These are phyloP conservation scores for Pygmarrhopalites habei DNA, from an alignment of 1,140 invertebrate genomes.

Conservation along the genomic window DNA sequence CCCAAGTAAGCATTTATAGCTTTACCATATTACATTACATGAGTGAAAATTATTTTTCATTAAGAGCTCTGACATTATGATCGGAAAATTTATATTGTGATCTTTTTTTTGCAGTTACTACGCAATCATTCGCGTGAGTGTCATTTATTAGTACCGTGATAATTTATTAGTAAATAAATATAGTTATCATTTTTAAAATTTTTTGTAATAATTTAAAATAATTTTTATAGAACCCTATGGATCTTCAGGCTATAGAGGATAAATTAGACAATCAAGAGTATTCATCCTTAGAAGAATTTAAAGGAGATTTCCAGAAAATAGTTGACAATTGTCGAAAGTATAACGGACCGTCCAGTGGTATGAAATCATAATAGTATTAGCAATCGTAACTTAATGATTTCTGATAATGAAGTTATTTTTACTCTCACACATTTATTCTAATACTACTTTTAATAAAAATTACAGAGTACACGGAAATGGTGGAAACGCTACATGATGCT, in stretches of 20 bases:
- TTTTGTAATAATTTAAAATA: too few species aligned
- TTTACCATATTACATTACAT: too few species aligned
- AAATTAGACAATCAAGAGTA: constrained; percentile 73
- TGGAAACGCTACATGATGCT: constrained; percentile 66
- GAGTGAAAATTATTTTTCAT: too few species aligned
- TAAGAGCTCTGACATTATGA: too few species aligned
- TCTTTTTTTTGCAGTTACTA: too few species aligned
- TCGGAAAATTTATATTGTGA: too few species aligned
- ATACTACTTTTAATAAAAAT: constrained; percentile 40
- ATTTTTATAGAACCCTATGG: constrained; percentile 79
- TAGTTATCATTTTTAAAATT: too few species aligned
- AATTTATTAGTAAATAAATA: too few species aligned
- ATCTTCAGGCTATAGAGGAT: constrained; percentile 78
- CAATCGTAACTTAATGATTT: not conserved
- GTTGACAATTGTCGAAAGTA: constrained; percentile 84
- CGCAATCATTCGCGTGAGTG: too few species aligned
- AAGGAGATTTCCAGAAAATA: constrained; percentile 78
- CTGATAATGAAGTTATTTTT: not conserved
- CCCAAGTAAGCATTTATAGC: too few species aligned
- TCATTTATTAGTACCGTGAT: too few species aligned
- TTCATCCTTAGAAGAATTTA: constrained; percentile 68
- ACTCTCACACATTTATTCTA: not conserved
- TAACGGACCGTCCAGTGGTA: constrained; percentile 86
- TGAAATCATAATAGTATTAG: too few species aligned
- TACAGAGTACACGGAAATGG: constrained; percentile 82